Percentiles rank a stretch among this genome's conserved stretches.
Conservation (phyloP, 1,140 invertebrate species). For the Tribolium madens region DNA sequence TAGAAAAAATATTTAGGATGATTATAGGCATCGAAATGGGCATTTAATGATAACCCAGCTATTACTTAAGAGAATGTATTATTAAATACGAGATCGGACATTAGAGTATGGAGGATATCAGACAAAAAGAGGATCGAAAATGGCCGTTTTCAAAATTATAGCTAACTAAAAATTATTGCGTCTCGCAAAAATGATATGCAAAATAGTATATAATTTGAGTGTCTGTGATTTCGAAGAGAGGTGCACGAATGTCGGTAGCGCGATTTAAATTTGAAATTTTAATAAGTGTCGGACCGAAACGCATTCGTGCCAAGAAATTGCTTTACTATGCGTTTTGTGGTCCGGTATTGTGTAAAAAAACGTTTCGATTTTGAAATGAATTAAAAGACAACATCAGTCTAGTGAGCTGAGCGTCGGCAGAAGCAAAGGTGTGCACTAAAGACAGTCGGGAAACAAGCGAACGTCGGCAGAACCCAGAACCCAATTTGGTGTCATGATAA, state of each 20-base stretch:
- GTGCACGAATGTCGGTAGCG: conserved; percentile 57
- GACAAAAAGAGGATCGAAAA: conserved; percentile 52
- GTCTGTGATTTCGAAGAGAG: conserved; percentile 59
- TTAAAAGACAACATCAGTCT: conserved; percentile 23
- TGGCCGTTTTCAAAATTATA: conserved; percentile 61
- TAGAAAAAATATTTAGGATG: conserved; percentile 4
- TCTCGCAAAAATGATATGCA: conserved; percentile 64
- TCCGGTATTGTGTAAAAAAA: conserved; percentile 5
- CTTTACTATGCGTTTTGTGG: conserved; percentile 55
- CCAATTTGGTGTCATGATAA: conserved; percentile 47
- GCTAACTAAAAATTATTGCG: conserved; percentile 61
- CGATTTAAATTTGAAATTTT: conserved; percentile 61
- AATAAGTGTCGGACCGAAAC: conserved; percentile 58
- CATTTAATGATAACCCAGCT: conserved; percentile 52
- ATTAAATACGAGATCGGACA: conserved; percentile 52
- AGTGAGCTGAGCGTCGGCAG: conserved; percentile 38
- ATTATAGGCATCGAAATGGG: conserved; percentile 48
- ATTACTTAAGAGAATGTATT: conserved; percentile 54
- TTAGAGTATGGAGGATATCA: conserved; percentile 53
- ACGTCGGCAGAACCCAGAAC: conserved; percentile 35
- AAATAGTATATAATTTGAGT: conserved; percentile 63
- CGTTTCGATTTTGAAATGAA: conserved; percentile 18
- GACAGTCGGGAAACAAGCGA: conserved; percentile 29
- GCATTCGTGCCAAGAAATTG: conserved; percentile 62
- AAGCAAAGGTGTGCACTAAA: conserved; percentile 37